A percentile compares a stretch with the other conserved stretches of the same genome.
Evolutionary conservation across 1,140 invertebrate species (phyloP).

Genomic region (Ceratoteleas bidentatus): DNA sequence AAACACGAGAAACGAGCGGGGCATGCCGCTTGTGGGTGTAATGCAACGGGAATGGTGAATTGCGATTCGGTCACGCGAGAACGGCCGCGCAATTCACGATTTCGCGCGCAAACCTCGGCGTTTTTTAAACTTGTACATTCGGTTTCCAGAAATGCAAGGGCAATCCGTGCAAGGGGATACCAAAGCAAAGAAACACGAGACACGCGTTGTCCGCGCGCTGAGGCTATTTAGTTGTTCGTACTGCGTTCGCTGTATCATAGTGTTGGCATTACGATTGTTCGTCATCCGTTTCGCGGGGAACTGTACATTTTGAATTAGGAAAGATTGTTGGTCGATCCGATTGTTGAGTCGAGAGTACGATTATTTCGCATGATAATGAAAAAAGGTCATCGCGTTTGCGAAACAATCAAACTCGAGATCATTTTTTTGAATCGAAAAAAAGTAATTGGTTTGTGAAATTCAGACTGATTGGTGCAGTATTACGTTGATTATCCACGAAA

Average conservation of each 20-base stretch:
- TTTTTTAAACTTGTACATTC: conserved; percentile 66
- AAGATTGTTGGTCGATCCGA: conserved; percentile 39
- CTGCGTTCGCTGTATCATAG: conserved; percentile 62
- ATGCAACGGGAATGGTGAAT: conserved; percentile 15
- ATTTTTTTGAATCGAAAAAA: too few species aligned
- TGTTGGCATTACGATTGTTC: conserved; percentile 47
- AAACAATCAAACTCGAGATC: too few species aligned
- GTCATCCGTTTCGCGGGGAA: background rate
- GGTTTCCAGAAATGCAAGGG: conserved; percentile 80
- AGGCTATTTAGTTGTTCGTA: conserved; percentile 67
- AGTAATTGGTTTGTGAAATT: conserved; percentile 37
- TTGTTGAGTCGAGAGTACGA: conserved; percentile 28
- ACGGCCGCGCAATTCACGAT: conserved; percentile 13
- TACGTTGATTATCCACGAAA: conserved; percentile 35
- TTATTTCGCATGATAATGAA: too few species aligned
- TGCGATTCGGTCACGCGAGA: background rate
- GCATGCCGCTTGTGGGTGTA: background rate
- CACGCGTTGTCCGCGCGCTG: conserved; percentile 78
- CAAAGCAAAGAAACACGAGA: conserved; percentile 79
- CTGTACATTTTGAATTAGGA: conserved; percentile 48
- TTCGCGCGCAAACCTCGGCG: conserved; percentile 6
- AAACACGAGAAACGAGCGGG: conserved; percentile 25
- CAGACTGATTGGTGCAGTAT: conserved; percentile 52
- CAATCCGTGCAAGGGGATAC: conserved; percentile 78
- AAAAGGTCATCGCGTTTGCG: too few species aligned